These are phyloP conservation scores for Aphodius granarius DNA, from an alignment of 2,888 invertebrate genomes.

Conservation along the genomic window DNA sequence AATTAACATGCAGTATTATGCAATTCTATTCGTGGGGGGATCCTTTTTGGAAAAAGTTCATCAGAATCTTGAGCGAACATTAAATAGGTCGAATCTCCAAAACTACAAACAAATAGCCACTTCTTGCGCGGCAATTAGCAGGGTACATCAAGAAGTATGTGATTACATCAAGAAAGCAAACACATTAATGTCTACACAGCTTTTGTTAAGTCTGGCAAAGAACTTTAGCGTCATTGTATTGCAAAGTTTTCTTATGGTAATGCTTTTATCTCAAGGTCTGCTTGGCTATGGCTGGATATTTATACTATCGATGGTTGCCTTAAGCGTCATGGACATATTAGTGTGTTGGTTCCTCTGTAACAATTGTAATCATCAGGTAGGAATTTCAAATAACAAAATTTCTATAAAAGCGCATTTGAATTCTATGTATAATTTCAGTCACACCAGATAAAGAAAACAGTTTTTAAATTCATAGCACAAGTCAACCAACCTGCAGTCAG, in stretches of 20 bases:
- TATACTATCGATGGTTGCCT: neutral
- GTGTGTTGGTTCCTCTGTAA: neutral
- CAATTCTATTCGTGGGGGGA: neutral
- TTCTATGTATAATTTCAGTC: neutral
- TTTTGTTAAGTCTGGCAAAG: neutral
- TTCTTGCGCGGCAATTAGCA: neutral
- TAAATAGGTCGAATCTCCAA: neutral
- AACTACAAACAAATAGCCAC: neutral
- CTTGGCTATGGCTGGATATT: neutral
- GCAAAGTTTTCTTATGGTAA: neutral
- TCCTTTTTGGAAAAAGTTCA: neutral
- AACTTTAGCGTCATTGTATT: neutral
- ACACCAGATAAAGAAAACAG: neutral
- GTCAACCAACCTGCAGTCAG: neutral
- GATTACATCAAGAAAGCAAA: neutral
- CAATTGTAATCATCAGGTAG: neutral
- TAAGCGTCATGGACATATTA: neutral
- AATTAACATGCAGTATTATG: neutral
- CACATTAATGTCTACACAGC: neutral
- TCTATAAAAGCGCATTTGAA: too few relatives aligned
- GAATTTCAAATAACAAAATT: neutral
- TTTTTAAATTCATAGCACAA: neutral
- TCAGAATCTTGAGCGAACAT: neutral
- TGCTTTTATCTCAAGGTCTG: neutral
- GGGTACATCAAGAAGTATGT: neutral